These are phyloP conservation scores for Pyrrhosoma nymphula DNA, from an alignment of 2,888 invertebrate species.

Conservation along the genomic window DNA sequence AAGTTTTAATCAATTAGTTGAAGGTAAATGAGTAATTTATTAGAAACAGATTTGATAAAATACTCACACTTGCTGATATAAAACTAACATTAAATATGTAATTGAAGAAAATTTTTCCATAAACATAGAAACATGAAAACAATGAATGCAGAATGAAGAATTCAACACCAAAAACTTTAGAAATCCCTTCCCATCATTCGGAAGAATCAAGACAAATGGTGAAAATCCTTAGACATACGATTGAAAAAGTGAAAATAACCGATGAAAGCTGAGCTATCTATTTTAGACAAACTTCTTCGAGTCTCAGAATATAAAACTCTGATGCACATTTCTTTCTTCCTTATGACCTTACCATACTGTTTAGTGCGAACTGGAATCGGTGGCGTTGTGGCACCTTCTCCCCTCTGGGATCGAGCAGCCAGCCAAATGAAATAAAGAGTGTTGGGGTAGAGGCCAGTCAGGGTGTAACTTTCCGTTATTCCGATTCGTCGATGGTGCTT, in stretches of 20 bases:
- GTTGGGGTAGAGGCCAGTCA: conserved; percentile 95
- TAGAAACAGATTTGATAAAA: background rate
- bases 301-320: conserved; percentile 6
- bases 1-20: background rate
- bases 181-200: background rate
- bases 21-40: background rate
- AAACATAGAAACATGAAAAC: background rate
- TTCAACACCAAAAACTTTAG: background rate
- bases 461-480: conserved; percentile 90
- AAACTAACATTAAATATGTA: background rate
- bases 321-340: conserved; percentile 64
- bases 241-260: background rate
- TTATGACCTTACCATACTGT: conserved; percentile 94
- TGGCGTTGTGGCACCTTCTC: conserved; percentile 97
- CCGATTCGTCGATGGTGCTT: conserved; percentile 91
- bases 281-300: conserved; percentile 67
- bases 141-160: background rate
- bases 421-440: conserved; percentile 98
- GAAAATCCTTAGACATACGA: background rate
- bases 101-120: background rate
- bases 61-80: background rate
- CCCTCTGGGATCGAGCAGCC: conserved; percentile 94
- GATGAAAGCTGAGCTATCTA: conserved; percentile 37
- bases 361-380: conserved; percentile 96
- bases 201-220: background rate